These are phyloP conservation scores for Triplophysa bombifrons DNA, from an alignment of 2,797 vertebrate species.

Conservation along the genomic window DNA sequence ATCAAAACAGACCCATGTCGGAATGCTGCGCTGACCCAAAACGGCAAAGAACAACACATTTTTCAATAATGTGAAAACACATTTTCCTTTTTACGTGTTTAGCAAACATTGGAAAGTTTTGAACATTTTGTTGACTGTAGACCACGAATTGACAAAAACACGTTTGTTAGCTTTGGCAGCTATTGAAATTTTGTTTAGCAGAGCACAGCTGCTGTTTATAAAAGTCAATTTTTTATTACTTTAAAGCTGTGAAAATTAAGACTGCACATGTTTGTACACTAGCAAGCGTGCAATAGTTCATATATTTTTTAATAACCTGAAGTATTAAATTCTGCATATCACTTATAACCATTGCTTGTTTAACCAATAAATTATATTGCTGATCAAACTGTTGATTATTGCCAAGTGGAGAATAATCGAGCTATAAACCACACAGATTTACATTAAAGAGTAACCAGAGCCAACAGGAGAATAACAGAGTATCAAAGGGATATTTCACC, in stretches of 20 bases:
- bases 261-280: too few relatives aligned
- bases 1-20: neutral
- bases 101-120: slow-evolving; percentile 5
- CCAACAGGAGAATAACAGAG: too few relatives aligned
- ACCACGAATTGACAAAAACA: neutral
- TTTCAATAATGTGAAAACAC: neutral
- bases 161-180: neutral
- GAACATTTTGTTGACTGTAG: too few relatives aligned
- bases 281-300: neutral
- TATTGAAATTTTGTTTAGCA: slow-evolving; percentile 15
- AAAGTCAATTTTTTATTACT: neutral
- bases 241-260: slow-evolving; percentile 5
- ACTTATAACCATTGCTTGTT: neutral
- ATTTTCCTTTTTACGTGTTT: neutral
- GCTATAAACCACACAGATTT: neutral
- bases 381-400: neutral
- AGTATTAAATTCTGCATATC: neutral
- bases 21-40: slow-evolving; percentile 1
- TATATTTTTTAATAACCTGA: neutral
- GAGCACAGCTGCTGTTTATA: slow-evolving; percentile 19
- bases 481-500: too few relatives aligned
- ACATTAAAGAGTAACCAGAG: too few relatives aligned
- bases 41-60: neutral
- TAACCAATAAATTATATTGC: neutral
- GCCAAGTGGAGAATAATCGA: neutral